Evolutionary conservation across 2,797 vertebrate genomes (phyloP).

Genomic region (Valencia hispanica): DNA sequence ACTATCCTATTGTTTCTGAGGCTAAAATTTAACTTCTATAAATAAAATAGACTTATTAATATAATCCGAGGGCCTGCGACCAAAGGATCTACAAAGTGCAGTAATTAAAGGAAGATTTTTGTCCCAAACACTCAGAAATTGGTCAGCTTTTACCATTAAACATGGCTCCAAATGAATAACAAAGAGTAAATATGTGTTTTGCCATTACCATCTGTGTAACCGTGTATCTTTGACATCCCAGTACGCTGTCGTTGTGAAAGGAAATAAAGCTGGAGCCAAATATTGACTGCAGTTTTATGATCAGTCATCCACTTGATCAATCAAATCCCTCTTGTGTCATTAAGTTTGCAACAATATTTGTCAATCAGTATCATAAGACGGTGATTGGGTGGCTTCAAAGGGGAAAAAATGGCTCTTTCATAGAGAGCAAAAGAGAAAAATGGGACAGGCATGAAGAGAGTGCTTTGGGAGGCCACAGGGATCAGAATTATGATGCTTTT

Average conservation of each 20-base stretch:
- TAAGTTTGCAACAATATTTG: constrained; percentile 80
- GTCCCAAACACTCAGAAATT: constrained; percentile 65
- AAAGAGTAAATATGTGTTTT: constrained; percentile 72
- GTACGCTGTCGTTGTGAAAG: constrained; percentile 50
- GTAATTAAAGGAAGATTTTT: constrained; percentile 76
- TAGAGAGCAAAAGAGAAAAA: background rate
- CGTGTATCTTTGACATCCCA: constrained; percentile 56
- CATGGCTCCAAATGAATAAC: constrained; percentile 62
- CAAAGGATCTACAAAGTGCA: constrained; percentile 60
- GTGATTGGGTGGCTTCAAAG: constrained; percentile 25
- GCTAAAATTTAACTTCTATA: constrained; percentile 77
- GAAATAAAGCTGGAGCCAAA: constrained; percentile 74
- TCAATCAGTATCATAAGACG: constrained; percentile 64
- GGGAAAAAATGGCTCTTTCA: background rate
- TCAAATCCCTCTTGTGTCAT: constrained; percentile 78
- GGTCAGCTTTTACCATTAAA: constrained; percentile 73
- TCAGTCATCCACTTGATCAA: constrained; percentile 79
- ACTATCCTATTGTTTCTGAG: constrained; percentile 78
- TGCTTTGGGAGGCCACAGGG: background rate
- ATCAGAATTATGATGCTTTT: background rate
- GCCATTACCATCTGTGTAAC: constrained; percentile 49
- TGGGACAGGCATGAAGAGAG: background rate
- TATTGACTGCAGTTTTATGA: constrained; percentile 76
- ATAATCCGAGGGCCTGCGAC: constrained; percentile 64
- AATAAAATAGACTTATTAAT: constrained; percentile 80